Percentiles rank a stretch among this genome's conserved stretches.
phyloP scores from a whole-genome alignment of 1,140 invertebrate species.

The Aphelenchoides fujianensis region DNA sequence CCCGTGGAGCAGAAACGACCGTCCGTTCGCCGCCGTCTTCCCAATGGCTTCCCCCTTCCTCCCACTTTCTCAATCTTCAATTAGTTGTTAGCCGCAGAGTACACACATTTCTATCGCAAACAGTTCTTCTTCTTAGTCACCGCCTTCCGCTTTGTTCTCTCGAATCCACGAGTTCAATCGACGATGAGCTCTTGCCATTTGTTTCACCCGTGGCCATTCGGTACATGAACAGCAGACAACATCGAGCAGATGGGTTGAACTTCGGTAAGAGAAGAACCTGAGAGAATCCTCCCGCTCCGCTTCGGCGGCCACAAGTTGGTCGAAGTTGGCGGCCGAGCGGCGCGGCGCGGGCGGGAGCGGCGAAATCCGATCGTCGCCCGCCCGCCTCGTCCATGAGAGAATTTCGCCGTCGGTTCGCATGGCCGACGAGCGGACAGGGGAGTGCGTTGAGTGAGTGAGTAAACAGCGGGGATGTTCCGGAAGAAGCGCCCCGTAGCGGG shows the following conservation, averaged over 20 bases:
- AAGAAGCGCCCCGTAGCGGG: background rate
- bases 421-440: background rate
- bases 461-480: slow-evolving; percentile 5
- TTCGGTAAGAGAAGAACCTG: background rate
- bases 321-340: background rate
- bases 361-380: too few relatives aligned
- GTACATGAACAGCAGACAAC: background rate
- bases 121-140: background rate
- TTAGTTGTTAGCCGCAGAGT: background rate
- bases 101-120: background rate
- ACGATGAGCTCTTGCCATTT: background rate
- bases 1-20: too few relatives aligned
- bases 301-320: background rate
- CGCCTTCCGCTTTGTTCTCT: background rate
- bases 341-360: background rate
- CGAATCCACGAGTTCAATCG: background rate
- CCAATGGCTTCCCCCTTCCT: background rate
- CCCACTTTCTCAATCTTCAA: background rate
- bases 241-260: background rate
- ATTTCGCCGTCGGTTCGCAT: too few relatives aligned
- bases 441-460: background rate
- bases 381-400: too few relatives aligned
- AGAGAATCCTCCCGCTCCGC: background rate
- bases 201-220: background rate
- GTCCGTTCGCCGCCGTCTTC: too few relatives aligned